Evolutionary conservation across 2,113 vertebrate species (phyloP), one percentile per base, ranked within the genome.

Genomic region (Ovibos moschatus): DNA sequence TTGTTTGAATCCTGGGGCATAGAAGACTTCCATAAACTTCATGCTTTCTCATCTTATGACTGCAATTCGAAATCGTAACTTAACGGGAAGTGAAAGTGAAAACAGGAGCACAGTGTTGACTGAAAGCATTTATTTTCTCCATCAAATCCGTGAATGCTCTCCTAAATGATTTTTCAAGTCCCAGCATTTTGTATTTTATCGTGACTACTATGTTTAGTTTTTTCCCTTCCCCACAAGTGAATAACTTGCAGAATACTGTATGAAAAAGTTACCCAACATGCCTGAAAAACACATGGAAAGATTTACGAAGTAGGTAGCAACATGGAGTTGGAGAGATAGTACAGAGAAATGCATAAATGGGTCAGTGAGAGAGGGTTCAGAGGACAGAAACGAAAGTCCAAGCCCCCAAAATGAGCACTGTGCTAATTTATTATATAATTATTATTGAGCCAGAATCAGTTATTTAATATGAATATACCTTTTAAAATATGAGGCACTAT

Each of bases 41-140:
- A 25, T 71, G 11, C 19, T 17, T 64, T 87, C 47, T 92, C 21
- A 36, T 87, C 84, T 85, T 89, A 81, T 64, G 33, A 82, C n/a
- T 71, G 28, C 47, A 91, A 53, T 74, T 87, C 40, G 11, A 92
- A 40, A 74, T 74, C 0, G 0, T 23, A 25, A 23, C 36, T 25
- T 40, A 36, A 74, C n/a, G 40, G 40, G 67, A 74, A 81, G 50
- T 83, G 67, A 94, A 74, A 76, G 50, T 79, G 67, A 94, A 96
- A n/a, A 89, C 1, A 83, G 89, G 67, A 57, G 43, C 83, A 60
- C 6, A 53, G 3, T 8, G 33, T 84, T 57, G 30, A 57, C 62
- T 92, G 28, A 93, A 96, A 83, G 55, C n/a, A 78, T 88, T 83
- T 93, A 6, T 95, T 88, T 96, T 91, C 50, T 60, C 76, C 47